A percentile compares a stretch with the other conserved stretches of the same genome.
Conservation (phyloP, 2,113 vertebrate genomes). For the Philantomba maxwellii region DNA sequence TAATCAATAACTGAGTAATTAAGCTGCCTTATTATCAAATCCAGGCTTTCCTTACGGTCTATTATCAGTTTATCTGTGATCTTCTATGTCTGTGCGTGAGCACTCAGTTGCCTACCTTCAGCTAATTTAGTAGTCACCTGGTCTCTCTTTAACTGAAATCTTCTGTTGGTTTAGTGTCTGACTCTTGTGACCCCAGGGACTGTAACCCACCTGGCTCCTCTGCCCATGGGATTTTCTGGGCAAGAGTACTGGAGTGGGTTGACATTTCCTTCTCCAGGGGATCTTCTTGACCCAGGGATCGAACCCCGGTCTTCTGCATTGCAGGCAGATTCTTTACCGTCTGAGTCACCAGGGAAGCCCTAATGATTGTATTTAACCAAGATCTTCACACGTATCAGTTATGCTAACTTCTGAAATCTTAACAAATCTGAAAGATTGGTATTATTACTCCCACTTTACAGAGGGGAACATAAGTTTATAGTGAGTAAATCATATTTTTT, state of each 20-base stretch:
- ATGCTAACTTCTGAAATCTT: neutral
- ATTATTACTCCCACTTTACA: neutral
- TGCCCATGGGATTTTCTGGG: neutral
- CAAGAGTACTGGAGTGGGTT: neutral
- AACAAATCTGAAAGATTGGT: neutral
- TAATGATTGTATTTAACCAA: constrained; percentile 11
- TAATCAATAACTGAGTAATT: constrained; percentile 73
- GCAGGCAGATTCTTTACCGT: neutral
- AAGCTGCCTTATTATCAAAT: constrained; percentile 67
- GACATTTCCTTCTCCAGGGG: neutral
- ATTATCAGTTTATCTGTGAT: constrained; percentile 55
- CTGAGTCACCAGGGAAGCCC: neutral
- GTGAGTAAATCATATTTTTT: neutral
- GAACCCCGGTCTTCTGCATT: neutral
- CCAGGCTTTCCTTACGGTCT: constrained; percentile 65
- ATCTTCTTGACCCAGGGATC: neutral
- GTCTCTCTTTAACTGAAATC: constrained; percentile 1
- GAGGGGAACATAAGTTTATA: neutral
- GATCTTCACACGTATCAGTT: neutral
- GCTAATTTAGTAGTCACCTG: constrained; percentile 38
- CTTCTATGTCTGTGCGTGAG: neutral
- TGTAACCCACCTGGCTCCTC: neutral
- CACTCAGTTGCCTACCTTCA: neutral
- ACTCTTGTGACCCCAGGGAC: neutral
- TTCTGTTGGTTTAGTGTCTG: neutral